Percentiles rank a stretch among this genome's conserved stretches.
Evolutionary conservation across 2,888 invertebrate genomes (phyloP).

Genomic region (Aphidius colemani): DNA sequence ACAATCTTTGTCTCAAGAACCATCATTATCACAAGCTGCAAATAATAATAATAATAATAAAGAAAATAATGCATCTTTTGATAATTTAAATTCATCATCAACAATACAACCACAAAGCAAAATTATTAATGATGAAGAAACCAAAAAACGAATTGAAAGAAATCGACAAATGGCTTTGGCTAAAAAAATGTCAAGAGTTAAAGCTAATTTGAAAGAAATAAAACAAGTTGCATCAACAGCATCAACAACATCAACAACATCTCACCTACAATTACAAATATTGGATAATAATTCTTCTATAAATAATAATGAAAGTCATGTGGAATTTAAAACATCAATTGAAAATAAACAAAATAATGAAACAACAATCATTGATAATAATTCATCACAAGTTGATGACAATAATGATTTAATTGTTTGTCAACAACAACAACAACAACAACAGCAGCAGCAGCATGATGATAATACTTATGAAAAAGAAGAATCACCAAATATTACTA

Average conservation of each 20-base stretch:
- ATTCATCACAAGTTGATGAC: not conserved
- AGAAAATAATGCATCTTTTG: not conserved
- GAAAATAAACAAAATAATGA: not conserved
- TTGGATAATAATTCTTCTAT: too few species aligned
- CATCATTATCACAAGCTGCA: not conserved
- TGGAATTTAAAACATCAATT: too few species aligned
- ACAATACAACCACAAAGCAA: too few species aligned
- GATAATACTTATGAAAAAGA: not conserved
- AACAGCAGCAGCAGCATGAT: not conserved
- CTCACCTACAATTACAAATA: too few species aligned
- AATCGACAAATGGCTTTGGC: slow-evolving; percentile 72
- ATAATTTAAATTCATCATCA: not conserved
- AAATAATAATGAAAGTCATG: too few species aligned
- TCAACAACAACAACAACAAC: not conserved
- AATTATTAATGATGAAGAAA: slow-evolving; percentile 8
- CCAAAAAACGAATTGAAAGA: slow-evolving; percentile 61
- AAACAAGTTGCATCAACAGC: not conserved
- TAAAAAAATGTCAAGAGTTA: slow-evolving; percentile 52
- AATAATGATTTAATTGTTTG: not conserved
- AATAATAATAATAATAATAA: too few species aligned
- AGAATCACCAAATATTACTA: not conserved
- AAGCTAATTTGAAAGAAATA: not conserved
- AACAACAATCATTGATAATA: not conserved
- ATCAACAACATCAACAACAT: too few species aligned
- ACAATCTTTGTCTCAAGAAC: slow-evolving; percentile 31